Base-by-base conservation (phyloP, 2,888 invertebrate species). In the Anthophora plumipes region DNA sequence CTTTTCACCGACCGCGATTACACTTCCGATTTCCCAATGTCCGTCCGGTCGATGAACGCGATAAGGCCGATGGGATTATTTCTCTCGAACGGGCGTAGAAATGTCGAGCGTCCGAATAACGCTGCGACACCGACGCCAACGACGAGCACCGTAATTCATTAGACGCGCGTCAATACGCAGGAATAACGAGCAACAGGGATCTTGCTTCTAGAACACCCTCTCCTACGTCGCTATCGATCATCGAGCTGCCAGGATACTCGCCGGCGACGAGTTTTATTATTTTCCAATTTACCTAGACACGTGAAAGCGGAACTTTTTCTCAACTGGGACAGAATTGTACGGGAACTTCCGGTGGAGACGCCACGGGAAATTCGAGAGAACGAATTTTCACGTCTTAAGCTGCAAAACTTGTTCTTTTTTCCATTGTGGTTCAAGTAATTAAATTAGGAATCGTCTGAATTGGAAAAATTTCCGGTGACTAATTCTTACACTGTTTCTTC, bases 151-250 rank as follows among this genome's bases (percentile, higher is more conserved):
- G 68, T 70, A 71, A 83, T 83, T 83, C 80, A 68, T 84, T 83
- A 84, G 75, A 76, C 64, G 60, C 83, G 83, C 77, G 52, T 63
- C 75, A n/a, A 75, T 83, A 75, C 77, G 61, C 80, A 73, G 72
- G 39, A 73, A 78, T 84, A 84, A 83, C 83, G 83, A 84, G 84
- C 73, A 31, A 52, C 55, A 31, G 46, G 37, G 48, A 70, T 74
- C 46, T 55, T 55, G 5, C 59, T 17, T n/a, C 11, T 14, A 22
- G 17, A 43, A n/a, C 25, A 31, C 12, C 39, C 22, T 2, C 48
- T 48, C 9, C 37, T 9, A 14, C 20, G 50, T 37, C 31, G 31
- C 31, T 31, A 31, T 31, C 31, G n/a, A 9, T 31, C 17, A 14
- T 0, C 48, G 1, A 11, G 37, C 8, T n/a, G 48, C 4, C 14